Evolutionary conservation across 2,113 vertebrate species (phyloP).

Genomic region (Sylvia atricapilla): DNA sequence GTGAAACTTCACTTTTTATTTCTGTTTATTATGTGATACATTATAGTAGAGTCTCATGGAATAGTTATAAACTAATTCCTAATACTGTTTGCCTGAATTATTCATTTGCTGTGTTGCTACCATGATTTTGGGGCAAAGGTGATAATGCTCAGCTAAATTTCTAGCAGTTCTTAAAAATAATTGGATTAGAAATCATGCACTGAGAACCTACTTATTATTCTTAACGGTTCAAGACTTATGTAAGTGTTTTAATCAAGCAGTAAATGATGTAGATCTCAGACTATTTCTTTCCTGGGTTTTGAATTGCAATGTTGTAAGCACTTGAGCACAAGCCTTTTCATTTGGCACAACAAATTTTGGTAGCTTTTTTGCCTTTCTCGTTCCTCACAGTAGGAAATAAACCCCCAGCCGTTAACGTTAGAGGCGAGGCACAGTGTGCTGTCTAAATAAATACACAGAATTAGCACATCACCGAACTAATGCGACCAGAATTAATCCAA

Average conservation of each 20-base stretch:
- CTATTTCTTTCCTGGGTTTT: constrained; percentile 16
- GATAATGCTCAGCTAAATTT: constrained; percentile 19
- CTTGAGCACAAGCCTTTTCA: neutral
- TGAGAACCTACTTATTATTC: constrained; percentile 51
- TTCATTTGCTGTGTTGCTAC: constrained; percentile 21
- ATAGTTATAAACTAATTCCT: constrained; percentile 24
- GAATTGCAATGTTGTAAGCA: constrained; percentile 9
- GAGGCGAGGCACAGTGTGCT: neutral
- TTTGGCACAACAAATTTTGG: constrained; percentile 24
- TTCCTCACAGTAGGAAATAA: neutral
- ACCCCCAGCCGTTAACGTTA: neutral
- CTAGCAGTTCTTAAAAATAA: constrained; percentile 52
- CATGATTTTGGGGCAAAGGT: constrained; percentile 39
- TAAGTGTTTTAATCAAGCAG: constrained; percentile 60
- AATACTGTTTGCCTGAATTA: constrained; percentile 22
- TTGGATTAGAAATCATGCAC: constrained; percentile 50
- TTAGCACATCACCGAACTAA: constrained; percentile 17
- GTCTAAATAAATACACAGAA: constrained; percentile 39
- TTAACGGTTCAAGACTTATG: constrained; percentile 8
- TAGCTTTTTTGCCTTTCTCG: constrained; percentile 12
- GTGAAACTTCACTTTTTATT: neutral
- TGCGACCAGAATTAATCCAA: constrained; percentile 41
- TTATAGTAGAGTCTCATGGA: neutral
- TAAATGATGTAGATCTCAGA: constrained; percentile 35
- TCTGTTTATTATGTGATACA: neutral